phyloP scores from a whole-genome alignment of 2,113 vertebrate genomes.

The Pampusana beccarii region DNA sequence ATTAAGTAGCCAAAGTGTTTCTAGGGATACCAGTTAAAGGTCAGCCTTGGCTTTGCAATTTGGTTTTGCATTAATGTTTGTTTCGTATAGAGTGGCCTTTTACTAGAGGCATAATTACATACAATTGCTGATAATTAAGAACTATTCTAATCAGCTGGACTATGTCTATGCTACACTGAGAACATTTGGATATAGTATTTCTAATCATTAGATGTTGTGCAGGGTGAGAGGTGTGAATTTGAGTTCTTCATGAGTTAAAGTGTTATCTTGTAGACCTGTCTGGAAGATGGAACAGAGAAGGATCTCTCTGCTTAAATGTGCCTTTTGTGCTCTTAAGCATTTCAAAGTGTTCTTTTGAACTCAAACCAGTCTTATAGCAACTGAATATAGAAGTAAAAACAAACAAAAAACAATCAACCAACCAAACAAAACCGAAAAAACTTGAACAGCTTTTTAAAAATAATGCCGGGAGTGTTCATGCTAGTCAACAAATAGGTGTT shows the following conservation, averaged over 20 bases:
- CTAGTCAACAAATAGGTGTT: slow-evolving; percentile 19
- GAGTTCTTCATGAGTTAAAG: background rate
- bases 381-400: background rate
- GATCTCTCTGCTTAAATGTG: background rate
- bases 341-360: background rate
- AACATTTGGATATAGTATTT: background rate
- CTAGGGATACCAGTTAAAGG: slow-evolving; percentile 40
- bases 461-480: background rate
- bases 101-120: slow-evolving; percentile 32
- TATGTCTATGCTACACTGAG: background rate
- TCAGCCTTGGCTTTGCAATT: slow-evolving; percentile 50
- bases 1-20: slow-evolving; percentile 15
- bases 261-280: background rate
- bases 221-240: background rate
- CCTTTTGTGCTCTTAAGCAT: background rate
- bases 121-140: slow-evolving; percentile 55
- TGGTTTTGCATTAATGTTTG: slow-evolving; percentile 40
- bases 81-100: slow-evolving; percentile 47
- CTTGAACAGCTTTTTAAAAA: background rate
- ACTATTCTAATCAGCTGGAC: background rate
- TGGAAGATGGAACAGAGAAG: background rate
- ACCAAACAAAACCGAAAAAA: background rate
- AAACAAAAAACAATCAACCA: background rate
- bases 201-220: background rate
- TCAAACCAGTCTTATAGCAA: background rate